phyloP scores from a whole-genome alignment of 2,113 vertebrate species.

The Macquaria ambigua region DNA sequence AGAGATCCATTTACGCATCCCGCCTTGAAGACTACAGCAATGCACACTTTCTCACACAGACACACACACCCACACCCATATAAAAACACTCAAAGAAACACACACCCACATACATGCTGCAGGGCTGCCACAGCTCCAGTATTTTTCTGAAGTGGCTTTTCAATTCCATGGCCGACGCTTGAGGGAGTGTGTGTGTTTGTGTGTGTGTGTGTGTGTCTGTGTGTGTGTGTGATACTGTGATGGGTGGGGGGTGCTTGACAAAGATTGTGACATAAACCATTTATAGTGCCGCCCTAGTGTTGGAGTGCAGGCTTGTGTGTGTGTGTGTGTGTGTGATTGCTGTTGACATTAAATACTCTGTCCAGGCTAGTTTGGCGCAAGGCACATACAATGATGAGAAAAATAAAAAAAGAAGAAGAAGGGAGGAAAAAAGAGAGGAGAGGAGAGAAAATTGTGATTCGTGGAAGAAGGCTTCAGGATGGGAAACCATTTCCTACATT shows the following conservation, averaged over 20 bases:
- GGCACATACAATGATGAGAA: slow-evolving; percentile 19
- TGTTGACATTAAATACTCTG: slow-evolving; percentile 49
- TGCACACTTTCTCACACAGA: slow-evolving; percentile 1
- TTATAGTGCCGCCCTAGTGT: slow-evolving; percentile 81
- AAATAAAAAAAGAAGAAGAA: background rate
- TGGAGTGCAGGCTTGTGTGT: slow-evolving; percentile 26
- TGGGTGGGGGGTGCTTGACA: slow-evolving; percentile 72
- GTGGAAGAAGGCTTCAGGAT: background rate
- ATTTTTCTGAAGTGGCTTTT: slow-evolving; percentile 86
- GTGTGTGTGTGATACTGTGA: slow-evolving; percentile 23
- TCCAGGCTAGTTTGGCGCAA: slow-evolving; percentile 35
- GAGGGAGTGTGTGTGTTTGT: slow-evolving; percentile 60
- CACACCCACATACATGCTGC: slow-evolving; percentile 44
- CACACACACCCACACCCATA: background rate
- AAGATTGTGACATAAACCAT: slow-evolving; percentile 87
- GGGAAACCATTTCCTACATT: background rate
- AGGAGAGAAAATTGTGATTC: background rate
- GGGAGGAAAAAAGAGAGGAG: background rate
- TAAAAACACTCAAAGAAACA: background rate
- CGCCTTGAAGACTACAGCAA: slow-evolving; percentile 10
- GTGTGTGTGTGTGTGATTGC: slow-evolving; percentile 33
- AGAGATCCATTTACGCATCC: slow-evolving; percentile 24
- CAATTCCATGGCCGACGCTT: slow-evolving; percentile 84
- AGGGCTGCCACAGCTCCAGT: slow-evolving; percentile 65
- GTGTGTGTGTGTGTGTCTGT: slow-evolving; percentile 25